Conservation (phyloP, 2,888 invertebrate species). For the Therioaphis trifolii region DNA sequence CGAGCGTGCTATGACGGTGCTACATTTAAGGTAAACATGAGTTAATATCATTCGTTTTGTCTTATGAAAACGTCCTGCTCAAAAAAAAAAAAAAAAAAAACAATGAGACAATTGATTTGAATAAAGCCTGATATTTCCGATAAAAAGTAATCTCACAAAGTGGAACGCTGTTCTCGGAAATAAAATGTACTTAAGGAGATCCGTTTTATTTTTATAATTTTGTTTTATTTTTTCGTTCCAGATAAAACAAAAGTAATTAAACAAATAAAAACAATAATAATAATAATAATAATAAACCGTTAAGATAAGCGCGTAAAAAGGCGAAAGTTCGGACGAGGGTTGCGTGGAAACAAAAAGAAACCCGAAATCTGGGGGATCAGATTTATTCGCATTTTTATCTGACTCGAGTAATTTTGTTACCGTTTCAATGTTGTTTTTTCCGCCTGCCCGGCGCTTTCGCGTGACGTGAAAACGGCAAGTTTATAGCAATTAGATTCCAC, state of each 20-base stretch:
- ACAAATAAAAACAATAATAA: constrained; percentile 31
- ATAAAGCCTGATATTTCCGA: background rate
- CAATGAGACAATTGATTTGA: constrained; percentile 11
- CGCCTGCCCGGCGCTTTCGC: constrained; percentile 3
- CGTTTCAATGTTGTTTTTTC: constrained; percentile 42
- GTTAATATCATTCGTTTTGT: too few relatives aligned
- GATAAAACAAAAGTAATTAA: constrained; percentile 62
- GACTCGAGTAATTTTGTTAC: constrained; percentile 38
- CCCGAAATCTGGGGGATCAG: constrained; percentile 12
- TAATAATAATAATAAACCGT: background rate
- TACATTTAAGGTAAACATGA: too few relatives aligned
- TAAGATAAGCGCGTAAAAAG: constrained; percentile 25
- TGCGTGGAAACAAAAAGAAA: constrained; percentile 16
- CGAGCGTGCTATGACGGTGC: too few relatives aligned
- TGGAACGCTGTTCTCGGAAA: background rate
- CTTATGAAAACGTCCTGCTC: too few relatives aligned
- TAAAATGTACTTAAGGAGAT: background rate
- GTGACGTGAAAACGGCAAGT: background rate
- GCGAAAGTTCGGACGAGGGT: background rate
- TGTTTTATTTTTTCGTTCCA: constrained; percentile 7
- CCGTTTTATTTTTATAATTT: constrained; percentile 7
- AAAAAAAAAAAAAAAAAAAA: too few relatives aligned
- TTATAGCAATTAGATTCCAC: constrained; percentile 43
- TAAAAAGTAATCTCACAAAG: constrained; percentile 17
- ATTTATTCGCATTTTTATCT: constrained; percentile 50